A percentile compares a stretch with the other conserved stretches of the same genome.
Evolutionary conservation across 2,113 vertebrate genomes (phyloP).

Genomic region (pig (Sus scrofa)): DNA sequence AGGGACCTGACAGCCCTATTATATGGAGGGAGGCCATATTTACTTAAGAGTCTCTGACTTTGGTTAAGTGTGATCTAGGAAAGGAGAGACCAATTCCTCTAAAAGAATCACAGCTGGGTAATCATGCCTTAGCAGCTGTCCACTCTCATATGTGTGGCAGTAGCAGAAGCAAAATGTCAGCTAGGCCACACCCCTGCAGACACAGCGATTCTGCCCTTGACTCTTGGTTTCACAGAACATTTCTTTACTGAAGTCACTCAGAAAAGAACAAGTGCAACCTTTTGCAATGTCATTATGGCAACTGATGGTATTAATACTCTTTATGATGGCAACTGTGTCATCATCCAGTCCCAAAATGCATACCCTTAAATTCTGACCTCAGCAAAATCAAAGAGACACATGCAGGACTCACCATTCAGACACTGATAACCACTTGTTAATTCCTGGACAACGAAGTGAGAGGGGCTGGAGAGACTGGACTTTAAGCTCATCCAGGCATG

Average conservation of each 20-base stretch:
- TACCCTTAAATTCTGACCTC: not conserved
- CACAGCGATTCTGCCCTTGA: not conserved
- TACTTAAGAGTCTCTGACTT: not conserved
- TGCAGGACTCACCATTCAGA: not conserved
- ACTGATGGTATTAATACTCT: not conserved
- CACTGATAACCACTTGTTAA: not conserved
- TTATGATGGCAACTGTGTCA: not conserved
- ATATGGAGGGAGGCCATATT: not conserved
- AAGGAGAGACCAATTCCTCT: not conserved
- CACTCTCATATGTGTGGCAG: not conserved
- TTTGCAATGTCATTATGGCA: not conserved
- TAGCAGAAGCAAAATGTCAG: not conserved
- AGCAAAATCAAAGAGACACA: not conserved
- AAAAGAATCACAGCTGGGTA: not conserved
- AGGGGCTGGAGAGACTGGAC: not conserved
- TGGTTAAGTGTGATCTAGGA: not conserved
- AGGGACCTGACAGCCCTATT: accelerated
- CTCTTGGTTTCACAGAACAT: not conserved
- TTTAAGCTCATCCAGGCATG: not conserved
- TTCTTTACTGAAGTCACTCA: not conserved
- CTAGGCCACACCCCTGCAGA: not conserved
- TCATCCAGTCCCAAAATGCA: not conserved
- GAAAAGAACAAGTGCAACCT: not conserved
- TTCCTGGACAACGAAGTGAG: not conserved
- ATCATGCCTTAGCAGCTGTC: too few species aligned